phyloP scores from a whole-genome alignment of 2,888 invertebrate species.

The Diplolepis rosae region DNA sequence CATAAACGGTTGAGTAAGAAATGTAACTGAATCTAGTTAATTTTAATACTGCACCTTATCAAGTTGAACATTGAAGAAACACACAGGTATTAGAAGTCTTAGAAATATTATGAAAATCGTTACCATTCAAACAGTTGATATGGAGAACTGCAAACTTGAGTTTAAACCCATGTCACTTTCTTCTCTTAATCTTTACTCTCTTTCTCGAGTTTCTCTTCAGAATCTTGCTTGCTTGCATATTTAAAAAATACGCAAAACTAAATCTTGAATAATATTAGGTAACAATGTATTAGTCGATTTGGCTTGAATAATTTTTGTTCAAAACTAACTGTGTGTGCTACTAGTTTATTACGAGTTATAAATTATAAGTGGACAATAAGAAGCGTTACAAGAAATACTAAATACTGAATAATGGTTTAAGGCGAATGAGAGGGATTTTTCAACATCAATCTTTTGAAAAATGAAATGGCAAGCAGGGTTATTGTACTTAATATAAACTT shows the following conservation, averaged over 20 bases:
- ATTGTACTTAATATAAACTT: background rate
- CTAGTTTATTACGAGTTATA: background rate
- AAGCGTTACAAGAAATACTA: conserved; percentile 1
- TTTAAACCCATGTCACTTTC: background rate
- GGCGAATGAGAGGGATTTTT: background rate
- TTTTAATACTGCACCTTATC: background rate
- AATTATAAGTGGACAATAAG: conserved; percentile 8
- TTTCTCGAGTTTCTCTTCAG: background rate
- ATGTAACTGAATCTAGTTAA: background rate
- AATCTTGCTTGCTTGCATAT: background rate
- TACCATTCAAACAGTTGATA: background rate
- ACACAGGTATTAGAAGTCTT: background rate
- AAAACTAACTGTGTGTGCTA: conserved; percentile 3
- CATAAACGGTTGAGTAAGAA: no score
- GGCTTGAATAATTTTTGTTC: background rate
- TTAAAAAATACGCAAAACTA: background rate
- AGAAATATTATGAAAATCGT: background rate
- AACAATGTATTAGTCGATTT: no score
- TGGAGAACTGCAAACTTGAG: background rate
- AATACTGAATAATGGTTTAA: background rate
- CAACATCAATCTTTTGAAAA: background rate
- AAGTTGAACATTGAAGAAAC: background rate
- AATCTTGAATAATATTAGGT: background rate
- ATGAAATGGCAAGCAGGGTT: background rate
- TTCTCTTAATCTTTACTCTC: background rate